Conservation (phyloP, 2,888 invertebrate genomes). For the Argyresthia albistria region DNA sequence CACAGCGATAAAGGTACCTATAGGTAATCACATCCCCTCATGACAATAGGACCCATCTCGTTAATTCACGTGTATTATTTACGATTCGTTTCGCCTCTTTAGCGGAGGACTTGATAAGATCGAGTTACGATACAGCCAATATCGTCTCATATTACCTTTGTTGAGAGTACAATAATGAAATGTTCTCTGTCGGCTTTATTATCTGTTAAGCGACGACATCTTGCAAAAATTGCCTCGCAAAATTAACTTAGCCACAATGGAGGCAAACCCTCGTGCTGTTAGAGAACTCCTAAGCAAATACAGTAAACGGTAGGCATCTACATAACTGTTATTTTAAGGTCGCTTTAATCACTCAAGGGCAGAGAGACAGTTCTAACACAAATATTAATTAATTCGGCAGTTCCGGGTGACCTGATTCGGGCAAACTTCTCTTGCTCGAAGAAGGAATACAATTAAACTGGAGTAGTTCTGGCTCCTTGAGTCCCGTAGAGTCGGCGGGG, state of each 20-base stretch:
- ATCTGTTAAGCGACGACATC: not conserved
- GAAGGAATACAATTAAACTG: slow-evolving; percentile 65
- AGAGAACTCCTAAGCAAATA: not conserved
- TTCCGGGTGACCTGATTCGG: slow-evolving; percentile 61
- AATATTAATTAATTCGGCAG: slow-evolving; percentile 64
- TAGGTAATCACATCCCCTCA: slow-evolving; percentile 13
- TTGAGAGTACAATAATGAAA: slow-evolving; percentile 27
- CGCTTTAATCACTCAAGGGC: slow-evolving; percentile 63
- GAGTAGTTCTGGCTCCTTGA: slow-evolving; percentile 24
- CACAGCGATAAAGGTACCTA: slow-evolving; percentile 2
- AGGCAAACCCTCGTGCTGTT: too few relatives aligned
- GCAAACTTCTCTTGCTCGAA: slow-evolving; percentile 52
- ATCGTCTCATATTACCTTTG: slow-evolving; percentile 59
- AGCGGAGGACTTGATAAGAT: slow-evolving; percentile 47
- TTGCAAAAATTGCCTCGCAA: not conserved
- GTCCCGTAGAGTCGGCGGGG: not conserved
- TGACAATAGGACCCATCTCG: slow-evolving; percentile 51
- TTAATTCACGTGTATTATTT: slow-evolving; percentile 62
- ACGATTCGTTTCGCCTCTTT: slow-evolving; percentile 61
- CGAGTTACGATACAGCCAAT: slow-evolving; percentile 58
- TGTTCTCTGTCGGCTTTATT: slow-evolving; percentile 14
- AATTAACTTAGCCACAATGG: not conserved
- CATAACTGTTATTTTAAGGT: slow-evolving; percentile 58
- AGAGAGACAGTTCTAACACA: slow-evolving; percentile 62
- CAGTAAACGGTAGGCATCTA: slow-evolving; percentile 20